These are phyloP conservation scores for Eucera pruinosa DNA, from an alignment of 2,888 invertebrate genomes.

Conservation along the genomic window DNA sequence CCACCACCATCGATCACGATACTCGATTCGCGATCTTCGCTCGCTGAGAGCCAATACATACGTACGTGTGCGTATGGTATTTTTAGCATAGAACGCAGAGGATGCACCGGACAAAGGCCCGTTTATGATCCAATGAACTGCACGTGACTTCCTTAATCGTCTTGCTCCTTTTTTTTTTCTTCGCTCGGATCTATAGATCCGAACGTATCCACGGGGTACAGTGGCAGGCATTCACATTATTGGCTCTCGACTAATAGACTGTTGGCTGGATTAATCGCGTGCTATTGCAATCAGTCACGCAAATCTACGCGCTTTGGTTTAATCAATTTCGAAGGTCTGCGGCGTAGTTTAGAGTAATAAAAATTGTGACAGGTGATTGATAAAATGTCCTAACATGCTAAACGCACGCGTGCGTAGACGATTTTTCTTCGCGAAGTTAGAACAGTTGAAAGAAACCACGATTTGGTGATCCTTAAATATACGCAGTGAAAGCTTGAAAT, in stretches of 20 bases:
- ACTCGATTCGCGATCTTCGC: slow-evolving; percentile 32
- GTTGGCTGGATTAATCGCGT: slow-evolving; percentile 51
- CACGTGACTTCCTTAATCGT: slow-evolving; percentile 34
- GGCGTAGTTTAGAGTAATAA: too few relatives aligned
- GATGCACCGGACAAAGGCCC: slow-evolving; percentile 46
- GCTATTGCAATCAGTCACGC: slow-evolving; percentile 3
- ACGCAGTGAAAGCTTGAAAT: too few relatives aligned
- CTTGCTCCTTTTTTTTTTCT: slow-evolving; percentile 8
- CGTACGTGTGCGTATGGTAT: too few relatives aligned
- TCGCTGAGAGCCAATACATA: slow-evolving; percentile 28
- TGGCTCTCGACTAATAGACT: not conserved
- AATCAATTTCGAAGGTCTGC: too few relatives aligned
- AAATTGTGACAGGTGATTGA: too few relatives aligned
- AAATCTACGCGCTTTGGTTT: too few relatives aligned
- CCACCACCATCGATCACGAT: slow-evolving; percentile 48
- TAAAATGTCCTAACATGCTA: too few relatives aligned
- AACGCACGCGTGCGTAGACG: too few relatives aligned
- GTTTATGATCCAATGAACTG: slow-evolving; percentile 45
- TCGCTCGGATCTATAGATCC: slow-evolving; percentile 10
- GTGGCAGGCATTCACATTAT: slow-evolving; percentile 57
- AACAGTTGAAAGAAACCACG: too few relatives aligned
- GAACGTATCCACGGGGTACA: slow-evolving; percentile 42
- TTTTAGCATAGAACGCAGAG: slow-evolving; percentile 10
- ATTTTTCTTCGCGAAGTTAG: too few relatives aligned
- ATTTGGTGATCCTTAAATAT: too few relatives aligned